Base-by-base conservation (phyloP, 2,113 vertebrate species). In the Pseudonaja textilis region DNA sequence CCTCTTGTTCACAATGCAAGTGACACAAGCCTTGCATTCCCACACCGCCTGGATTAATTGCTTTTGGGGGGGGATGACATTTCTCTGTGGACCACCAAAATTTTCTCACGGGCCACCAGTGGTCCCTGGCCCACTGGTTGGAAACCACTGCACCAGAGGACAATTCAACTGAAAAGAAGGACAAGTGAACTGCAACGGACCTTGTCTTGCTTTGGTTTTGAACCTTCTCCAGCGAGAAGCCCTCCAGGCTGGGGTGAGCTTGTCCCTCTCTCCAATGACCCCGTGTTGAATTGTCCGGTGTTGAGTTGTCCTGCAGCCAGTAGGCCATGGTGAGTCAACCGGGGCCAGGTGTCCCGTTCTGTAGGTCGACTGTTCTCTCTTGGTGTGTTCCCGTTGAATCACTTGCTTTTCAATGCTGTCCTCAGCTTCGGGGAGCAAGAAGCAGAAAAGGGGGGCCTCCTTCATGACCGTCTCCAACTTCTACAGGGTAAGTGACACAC, bases 381-480 rank as follows among this genome's bases (percentile, higher is more conserved):
- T n/a, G 34, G 64, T 74, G 64, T 34, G 1, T 74, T 74, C 29
- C 64, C 47, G 1, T 29, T 93, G 14, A 3, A 2, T 1, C 55
- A 20, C 74, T 50, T 57, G 42, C 88, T 29, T 90, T 91, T 45
- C 12, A 25, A 64, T 89, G 56, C 9, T 92, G 88, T 88, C 89
- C 87, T 95, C 91, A 96, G 95, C 95, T 93, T 29, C 87, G 88
- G 85, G 87, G 81, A n/a, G 69, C 54, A 96, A 97, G 94, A 96
- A 95, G 87, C 93, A 95, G 89, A 95, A 96, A 88, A 96, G 93
- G 93, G 88, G 90, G 0, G 95, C 95, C 25, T 96, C 96, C 42
- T 96, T 96, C 89, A 95, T 93, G 95, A 96, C 94, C 1, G 91
- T 94, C 34, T 97, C 94, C 88, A 95, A 86, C 16, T 96, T 95